phyloP scores from a whole-genome alignment of 2,888 invertebrate species.

The Drosophila greeni region DNA sequence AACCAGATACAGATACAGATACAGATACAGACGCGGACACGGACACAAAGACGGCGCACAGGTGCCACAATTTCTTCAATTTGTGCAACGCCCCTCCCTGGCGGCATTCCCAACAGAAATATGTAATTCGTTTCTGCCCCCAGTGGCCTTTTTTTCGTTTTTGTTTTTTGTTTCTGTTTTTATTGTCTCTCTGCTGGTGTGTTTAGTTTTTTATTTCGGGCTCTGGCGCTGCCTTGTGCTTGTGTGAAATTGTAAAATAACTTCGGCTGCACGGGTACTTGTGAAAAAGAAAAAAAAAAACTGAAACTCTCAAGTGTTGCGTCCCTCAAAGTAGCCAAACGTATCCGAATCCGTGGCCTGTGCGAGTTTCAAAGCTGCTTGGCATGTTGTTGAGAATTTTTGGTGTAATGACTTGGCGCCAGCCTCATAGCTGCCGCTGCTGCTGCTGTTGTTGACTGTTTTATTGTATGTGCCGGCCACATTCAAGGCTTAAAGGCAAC shows the following conservation, averaged over 20 bases:
- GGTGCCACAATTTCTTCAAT: conserved; percentile 56
- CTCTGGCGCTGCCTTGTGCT: conserved; percentile 33
- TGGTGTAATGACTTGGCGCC: conserved; percentile 65
- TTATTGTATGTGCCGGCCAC: conserved; percentile 35
- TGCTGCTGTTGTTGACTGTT: conserved; percentile 8
- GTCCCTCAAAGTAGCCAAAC: conserved; percentile 56
- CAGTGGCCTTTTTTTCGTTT: conserved; percentile 40
- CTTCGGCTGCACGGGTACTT: conserved; percentile 36
- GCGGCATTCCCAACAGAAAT: conserved; percentile 20
- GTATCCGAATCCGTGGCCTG: conserved; percentile 23
- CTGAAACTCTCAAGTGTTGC: conserved; percentile 52
- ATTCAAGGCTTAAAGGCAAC: conserved; percentile 42
- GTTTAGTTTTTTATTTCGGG: conserved; percentile 34
- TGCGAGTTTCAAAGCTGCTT: conserved; percentile 24
- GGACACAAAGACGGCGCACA: conserved; percentile 41
- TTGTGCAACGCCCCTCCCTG: conserved; percentile 29
- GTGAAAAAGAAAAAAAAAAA: conserved; percentile 41
- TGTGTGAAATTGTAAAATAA: conserved; percentile 59
- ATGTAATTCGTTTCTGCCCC: conserved; percentile 16
- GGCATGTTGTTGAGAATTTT: conserved; percentile 63
- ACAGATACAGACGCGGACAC: conserved; percentile 5
- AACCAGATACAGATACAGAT: conserved; percentile 3
- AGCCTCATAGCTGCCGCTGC: conserved; percentile 31
- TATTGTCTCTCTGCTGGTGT: conserved; percentile 38
- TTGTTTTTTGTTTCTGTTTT: conserved; percentile 18